Percentiles rank a stretch among this genome's conserved stretches.
Conservation (phyloP, 2,888 invertebrate species). For the Drosophila longiperda region DNA sequence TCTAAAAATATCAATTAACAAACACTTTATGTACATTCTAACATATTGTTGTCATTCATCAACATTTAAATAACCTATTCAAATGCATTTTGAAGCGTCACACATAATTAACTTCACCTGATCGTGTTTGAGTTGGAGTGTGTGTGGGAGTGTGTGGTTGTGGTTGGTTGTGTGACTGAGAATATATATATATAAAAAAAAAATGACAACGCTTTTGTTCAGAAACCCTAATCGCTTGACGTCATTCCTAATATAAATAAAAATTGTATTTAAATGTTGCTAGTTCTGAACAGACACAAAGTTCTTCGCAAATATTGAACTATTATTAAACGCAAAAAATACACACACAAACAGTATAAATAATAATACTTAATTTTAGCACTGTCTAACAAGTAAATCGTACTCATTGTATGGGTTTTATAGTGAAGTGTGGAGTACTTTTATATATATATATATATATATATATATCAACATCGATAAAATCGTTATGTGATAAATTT, state of each 20-base stretch:
- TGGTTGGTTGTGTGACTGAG: slow-evolving; percentile 1
- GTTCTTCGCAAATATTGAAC: slow-evolving; percentile 31
- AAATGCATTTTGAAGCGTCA: slow-evolving; percentile 54
- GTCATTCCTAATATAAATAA: slow-evolving; percentile 66
- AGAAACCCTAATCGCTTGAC: slow-evolving; percentile 52
- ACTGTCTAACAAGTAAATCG: slow-evolving; percentile 1
- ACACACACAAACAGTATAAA: neutral
- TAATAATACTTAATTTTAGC: neutral
- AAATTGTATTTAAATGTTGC: slow-evolving; percentile 17
- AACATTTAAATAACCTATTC: slow-evolving; percentile 11
- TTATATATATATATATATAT: neutral
- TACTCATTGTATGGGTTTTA: neutral
- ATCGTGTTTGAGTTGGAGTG: slow-evolving; percentile 9
- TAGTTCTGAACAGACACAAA: slow-evolving; percentile 7
- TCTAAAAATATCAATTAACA: neutral
- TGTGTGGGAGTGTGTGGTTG: slow-evolving; percentile 9
- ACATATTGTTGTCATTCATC: neutral
- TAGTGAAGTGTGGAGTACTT: neutral
- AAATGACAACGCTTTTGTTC: slow-evolving; percentile 9
- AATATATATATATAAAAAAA: slow-evolving; percentile 27
- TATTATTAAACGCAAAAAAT: slow-evolving; percentile 4
- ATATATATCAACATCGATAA: neutral
- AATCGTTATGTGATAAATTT: neutral
- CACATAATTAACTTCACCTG: slow-evolving; percentile 65
- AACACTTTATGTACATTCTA: neutral